Evolutionary conservation across 2,797 vertebrate genomes (phyloP), one percentile per base, ranked within the genome.

Genomic region (Platalea minor): DNA sequence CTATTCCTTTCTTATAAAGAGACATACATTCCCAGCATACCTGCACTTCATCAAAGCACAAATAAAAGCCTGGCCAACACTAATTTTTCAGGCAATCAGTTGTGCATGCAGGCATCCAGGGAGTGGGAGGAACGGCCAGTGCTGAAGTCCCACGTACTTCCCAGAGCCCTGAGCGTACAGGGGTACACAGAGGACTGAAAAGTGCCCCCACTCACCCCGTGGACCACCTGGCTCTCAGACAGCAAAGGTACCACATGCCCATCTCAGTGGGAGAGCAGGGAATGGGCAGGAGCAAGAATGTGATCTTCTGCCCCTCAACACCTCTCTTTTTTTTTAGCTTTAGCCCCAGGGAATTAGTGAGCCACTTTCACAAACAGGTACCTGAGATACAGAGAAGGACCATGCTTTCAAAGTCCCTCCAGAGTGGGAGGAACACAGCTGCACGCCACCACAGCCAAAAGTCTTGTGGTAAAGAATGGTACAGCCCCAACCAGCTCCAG

Each of bases 401-500:
- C 1, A 2, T 8, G 14, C 10, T 79, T 6, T 51, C 29, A 6
- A 63, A 56, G 29, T 26, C 60, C 19, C 24, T 61, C 60, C 31
- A 26, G 45, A 68, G 8, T 8, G 43, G 7, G 5, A 79, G 13
- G 24, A 63, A 56, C 17, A 70, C 9, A 54, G 35, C 8, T 13
- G 28, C 39, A 24, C 17, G 35, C 8, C 31, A 46, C 17, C 8
- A 25, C 13, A 50, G 41, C 23, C 26, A 18, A 20, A 84, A 53
- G 3, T 10, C 41, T 33, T 53, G 25, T 14, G 18, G 23, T 26
- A 54, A 53, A 84, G 25, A 21, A 11, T 2, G 10, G 35, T 25
- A 60, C 6, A 74, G 29, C 12, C 31, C 7, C 2, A 45, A 1
- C 3, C 7, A 25, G 17, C 13, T 7, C 15, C 2, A 0, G 17